Evolutionary conservation across 2,113 vertebrate species (phyloP).

Genomic region (Pantherophis guttatus): DNA sequence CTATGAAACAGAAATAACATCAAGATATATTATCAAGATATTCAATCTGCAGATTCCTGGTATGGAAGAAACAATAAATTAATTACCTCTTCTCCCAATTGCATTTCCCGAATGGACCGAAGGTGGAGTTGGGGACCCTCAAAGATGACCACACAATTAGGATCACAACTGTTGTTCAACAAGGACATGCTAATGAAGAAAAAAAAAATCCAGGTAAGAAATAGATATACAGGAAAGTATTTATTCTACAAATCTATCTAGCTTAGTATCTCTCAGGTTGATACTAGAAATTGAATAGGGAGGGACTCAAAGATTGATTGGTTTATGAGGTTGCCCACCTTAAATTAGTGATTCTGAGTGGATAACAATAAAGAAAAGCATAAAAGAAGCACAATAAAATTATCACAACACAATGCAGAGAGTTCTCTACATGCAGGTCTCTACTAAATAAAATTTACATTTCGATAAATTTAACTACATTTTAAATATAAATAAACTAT

Average conservation of each 20-base stretch:
- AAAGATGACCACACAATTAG: constrained; percentile 93
- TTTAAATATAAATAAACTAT: neutral
- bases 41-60: constrained; percentile 61
- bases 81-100: constrained; percentile 82
- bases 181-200: constrained; percentile 83
- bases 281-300: neutral
- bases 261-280: neutral
- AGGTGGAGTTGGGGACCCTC: constrained; percentile 83
- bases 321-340: neutral
- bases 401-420: neutral
- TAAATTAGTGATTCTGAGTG: neutral
- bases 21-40: constrained; percentile 69
- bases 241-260: neutral
- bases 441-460: neutral
- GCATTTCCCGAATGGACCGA: constrained; percentile 79
- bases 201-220: neutral
- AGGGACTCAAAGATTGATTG: neutral
- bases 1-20: constrained; percentile 53
- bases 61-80: constrained; percentile 50
- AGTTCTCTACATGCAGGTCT: neutral
- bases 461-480: neutral
- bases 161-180: constrained; percentile 94
- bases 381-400: neutral
- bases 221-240: neutral
- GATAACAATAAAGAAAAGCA: neutral